Conservation (phyloP, 2,888 invertebrate species). For the Stomorhina lunata region DNA sequence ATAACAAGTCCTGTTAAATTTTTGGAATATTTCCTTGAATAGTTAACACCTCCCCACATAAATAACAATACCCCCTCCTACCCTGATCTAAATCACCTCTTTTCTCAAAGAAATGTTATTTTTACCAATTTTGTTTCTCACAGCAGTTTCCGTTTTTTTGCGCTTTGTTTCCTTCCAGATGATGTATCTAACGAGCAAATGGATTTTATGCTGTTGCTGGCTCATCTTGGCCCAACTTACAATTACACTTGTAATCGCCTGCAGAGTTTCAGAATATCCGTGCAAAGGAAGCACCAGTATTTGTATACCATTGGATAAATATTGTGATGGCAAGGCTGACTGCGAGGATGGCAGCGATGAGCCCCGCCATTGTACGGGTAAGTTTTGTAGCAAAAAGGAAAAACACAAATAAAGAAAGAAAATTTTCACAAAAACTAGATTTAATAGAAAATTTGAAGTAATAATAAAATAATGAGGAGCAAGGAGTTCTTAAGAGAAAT, state of each 20-base stretch:
- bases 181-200: constrained; percentile 72
- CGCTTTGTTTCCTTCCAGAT: constrained; percentile 68
- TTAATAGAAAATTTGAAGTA: neutral
- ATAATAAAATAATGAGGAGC: neutral
- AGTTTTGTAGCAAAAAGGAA: constrained; percentile 74
- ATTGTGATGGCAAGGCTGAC: constrained; percentile 91
- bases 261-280: constrained; percentile 88
- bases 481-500: neutral
- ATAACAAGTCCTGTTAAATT: no score
- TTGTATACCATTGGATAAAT: constrained; percentile 91
- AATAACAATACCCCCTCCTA: neutral
- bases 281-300: constrained; percentile 85
- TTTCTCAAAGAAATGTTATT: no score
- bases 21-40: no score
- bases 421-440: neutral
- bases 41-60: no score
- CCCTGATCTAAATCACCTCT: neutral
- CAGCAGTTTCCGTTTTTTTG: neutral
- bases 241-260: constrained; percentile 80
- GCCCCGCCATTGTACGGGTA: constrained; percentile 88
- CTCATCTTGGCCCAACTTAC: constrained; percentile 75
- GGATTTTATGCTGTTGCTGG: constrained; percentile 76
- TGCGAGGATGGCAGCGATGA: constrained; percentile 93
- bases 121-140: neutral
- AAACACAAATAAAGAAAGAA: neutral